phyloP scores from a whole-genome alignment of 2,888 invertebrate genomes.

The Drosophila pullipes region DNA sequence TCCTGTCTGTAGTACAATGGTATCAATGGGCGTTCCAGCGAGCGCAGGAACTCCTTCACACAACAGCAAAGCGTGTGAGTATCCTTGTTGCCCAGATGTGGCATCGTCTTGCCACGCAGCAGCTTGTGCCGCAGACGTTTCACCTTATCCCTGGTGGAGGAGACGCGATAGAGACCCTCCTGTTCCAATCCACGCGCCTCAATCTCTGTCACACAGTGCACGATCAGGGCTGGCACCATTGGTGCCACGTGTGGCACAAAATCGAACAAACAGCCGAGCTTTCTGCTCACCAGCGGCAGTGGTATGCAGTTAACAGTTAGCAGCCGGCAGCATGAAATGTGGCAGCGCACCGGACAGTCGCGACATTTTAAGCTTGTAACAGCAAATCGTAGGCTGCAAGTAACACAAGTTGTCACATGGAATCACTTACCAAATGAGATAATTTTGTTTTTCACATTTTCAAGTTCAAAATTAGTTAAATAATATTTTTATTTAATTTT shows the following conservation, averaged over 20 bases:
- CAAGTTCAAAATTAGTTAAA: not conserved
- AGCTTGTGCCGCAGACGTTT: constrained; percentile 65
- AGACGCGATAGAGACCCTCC: constrained; percentile 70
- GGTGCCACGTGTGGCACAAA: constrained; percentile 65
- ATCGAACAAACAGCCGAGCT: constrained; percentile 53
- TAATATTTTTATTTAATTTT: not conserved
- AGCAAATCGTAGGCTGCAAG: constrained; percentile 63
- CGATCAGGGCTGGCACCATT: constrained; percentile 69
- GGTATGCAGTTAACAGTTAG: constrained; percentile 68
- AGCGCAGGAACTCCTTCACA: constrained; percentile 67
- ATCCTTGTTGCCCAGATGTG: constrained; percentile 67
- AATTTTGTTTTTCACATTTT: not conserved
- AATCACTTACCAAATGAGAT: not conserved
- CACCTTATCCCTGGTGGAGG: constrained; percentile 69
- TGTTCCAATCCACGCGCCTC: constrained; percentile 62
- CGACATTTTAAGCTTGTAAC: constrained; percentile 62
- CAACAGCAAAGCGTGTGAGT: constrained; percentile 69
- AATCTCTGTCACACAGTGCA: constrained; percentile 75
- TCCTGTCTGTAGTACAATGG: constrained; percentile 50
- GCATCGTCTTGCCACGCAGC: constrained; percentile 62
- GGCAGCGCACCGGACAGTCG: constrained; percentile 70
- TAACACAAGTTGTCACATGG: not conserved
- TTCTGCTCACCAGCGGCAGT: constrained; percentile 50
- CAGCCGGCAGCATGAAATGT: constrained; percentile 51
- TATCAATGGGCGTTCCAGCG: constrained; percentile 56